Evolutionary conservation across 1,140 invertebrate species (phyloP), one percentile per base, ranked within the genome.

Genomic region (Bombyx mori): DNA sequence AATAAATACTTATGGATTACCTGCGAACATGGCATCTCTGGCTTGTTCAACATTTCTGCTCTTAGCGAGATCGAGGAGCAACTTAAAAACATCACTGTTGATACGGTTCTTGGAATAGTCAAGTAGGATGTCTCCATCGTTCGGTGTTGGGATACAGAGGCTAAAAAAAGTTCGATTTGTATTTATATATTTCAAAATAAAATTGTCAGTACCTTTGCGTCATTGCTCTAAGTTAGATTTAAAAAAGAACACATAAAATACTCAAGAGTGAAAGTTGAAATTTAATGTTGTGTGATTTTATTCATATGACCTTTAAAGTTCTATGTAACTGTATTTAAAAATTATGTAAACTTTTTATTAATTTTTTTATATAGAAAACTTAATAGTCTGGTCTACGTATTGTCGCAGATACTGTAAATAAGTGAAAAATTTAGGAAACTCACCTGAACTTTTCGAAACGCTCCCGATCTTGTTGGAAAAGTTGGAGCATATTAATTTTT

Each of bases 71-170:
- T 95, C 89, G 52, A 99, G 85, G 6, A 99, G 90, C 7, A 95
- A 73, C 4, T 89, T 75, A 64, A 98, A 89, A 1, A 93, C 91
- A 65, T 94, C 92, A 18, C 94, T 91, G 76, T 96, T 93, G 55
- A 99, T 90, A 12, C 97, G 90, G 88, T 99, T 99, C 88, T 99
- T 99, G 8, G 98, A 99, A 86, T 94, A 99, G 89, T 99, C 98
- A 58, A 91, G 66, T 35, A 99, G 89, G 76, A 99, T 95, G 3
- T 94, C 91, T 18, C 96, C 96, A 91, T 97, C 95, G 60, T 92
- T 89, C 44, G 94, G 94, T 7, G 95, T 96, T 9, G 89, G 67
- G 35, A 98, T 69, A 47, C 86, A 91, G 47, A 95, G 82, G 81
- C 96, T 97, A 51, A 8, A 81, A 89, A 72, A 82, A 71, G 68